Evolutionary conservation across 2,888 invertebrate species (phyloP), one percentile per base, ranked within the genome.

Genomic region (Amiota communis): DNA sequence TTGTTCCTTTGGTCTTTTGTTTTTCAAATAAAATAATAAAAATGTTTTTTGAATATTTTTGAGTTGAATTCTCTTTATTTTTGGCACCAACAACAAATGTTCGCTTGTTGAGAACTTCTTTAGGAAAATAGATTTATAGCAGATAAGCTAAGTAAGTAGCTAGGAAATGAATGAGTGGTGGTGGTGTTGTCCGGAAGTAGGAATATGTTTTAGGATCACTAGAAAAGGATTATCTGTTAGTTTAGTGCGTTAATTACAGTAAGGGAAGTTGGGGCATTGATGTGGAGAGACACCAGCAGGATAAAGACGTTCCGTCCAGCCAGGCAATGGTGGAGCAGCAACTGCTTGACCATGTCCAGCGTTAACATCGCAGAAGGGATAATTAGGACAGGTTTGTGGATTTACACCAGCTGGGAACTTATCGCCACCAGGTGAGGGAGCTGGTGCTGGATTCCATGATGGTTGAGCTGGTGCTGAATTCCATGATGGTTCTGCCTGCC

Each of bases 381-480:
- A 91, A 86, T 91, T 91, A 81, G 91, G 91, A 82, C 91, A 91
- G 76, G 89, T 82, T 71, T 90, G 89, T 20, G 91, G 91, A 79
- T 88, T 89, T 23, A 91, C 87, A 74, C 91, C 91, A 76, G 91
- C 90, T 74, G 91, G 91, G 79, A 87, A 91, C 75, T 89, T 90
- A 72, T 89, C 89, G 70, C 86, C 90, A 49, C 87, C 89, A 46
- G 87, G 81, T 1, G 86, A 70, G 17, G 87, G 76, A 20, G 87
- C 83, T 48, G 86, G 85, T 51, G 86, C 83, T n/a, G 84, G 80
- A 73, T 87, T 87, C 88, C 88, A 88, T 71, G 84, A 79, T 8
- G 86, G 86, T 75, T 83, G 83, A 46, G 83, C 67, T 12, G 67
- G 67, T 74, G 77, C 80, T 12, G 76, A 77, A 46, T 83, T 79